Evolutionary conservation across 1,140 invertebrate genomes (phyloP), one percentile per base, ranked within the genome.

Genomic region (Sycophila sp.): DNA sequence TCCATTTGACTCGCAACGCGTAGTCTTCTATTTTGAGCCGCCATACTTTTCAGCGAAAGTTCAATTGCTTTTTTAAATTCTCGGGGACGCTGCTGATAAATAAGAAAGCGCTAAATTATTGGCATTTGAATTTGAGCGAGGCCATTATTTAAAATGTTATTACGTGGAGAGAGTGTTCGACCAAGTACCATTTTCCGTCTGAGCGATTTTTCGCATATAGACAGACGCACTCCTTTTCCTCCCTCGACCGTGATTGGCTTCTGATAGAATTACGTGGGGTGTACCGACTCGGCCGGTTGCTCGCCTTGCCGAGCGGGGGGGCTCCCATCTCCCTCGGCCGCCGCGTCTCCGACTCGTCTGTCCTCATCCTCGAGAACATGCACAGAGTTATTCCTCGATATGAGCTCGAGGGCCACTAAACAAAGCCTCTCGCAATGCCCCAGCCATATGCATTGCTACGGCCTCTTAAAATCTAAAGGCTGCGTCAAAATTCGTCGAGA

Each of bases 221-320:
- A 77, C 70, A 74, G 69, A 76, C 59, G 71, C 53, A 71, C 77
- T 73, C 73, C 76, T 77, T 74, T n/a, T 79, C 72, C 56, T 63
- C 40, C 24, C 67, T 78, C 76, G 80, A 78, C 81, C 80, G 78
- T 81, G 82, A 83, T 83, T 83, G 82, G 81, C 82, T 83, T 79
- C 80, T 81, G 81, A 83, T 83, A 81, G 81, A 81, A 83, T 83
- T 83, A 83, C 79, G 78, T 76, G 78, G 79, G 79, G 78, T 78
- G 76, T 73, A 79, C 73, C 74, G 62, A 73, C 40, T 71, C 74
- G 56, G 71, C 73, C 73, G 68, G 62, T 68, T 62, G 55, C 49
- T 24, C 30, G 53, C 59, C 65, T 60, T 66, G 28, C 51, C 8
- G 24, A 30, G 56, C 30, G 40, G n/a, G n/a, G n/a, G 8, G 19